Evolutionary conservation across 1,140 invertebrate species (phyloP).

Genomic region (Aphis craccivora): DNA sequence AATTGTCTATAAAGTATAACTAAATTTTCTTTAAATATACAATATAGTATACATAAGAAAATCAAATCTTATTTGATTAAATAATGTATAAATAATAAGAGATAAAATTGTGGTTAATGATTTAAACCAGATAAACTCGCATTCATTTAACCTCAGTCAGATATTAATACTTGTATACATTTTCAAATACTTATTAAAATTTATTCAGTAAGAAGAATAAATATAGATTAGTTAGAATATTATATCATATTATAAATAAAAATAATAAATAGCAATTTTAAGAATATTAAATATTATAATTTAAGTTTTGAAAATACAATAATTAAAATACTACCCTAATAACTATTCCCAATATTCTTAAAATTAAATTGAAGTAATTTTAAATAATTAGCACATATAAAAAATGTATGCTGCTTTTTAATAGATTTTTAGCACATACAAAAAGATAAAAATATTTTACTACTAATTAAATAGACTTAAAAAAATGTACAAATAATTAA

Average conservation of each 20-base stretch:
- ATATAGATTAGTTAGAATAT: not conserved
- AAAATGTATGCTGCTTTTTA: not conserved
- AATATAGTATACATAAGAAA: not conserved
- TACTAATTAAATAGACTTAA: not conserved
- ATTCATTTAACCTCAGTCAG: not conserved
- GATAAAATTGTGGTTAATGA: not conserved
- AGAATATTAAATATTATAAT: not conserved
- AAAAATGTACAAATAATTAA: slow-evolving; percentile 20
- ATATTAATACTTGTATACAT: not conserved
- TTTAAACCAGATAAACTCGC: not conserved
- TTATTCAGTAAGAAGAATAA: not conserved
- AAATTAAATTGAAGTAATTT: not conserved
- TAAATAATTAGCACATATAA: not conserved
- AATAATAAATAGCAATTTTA: not conserved
- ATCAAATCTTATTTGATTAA: no score
- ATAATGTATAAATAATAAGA: not conserved
- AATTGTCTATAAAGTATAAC: not conserved
- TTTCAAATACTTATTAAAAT: not conserved
- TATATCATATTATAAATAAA: not conserved
- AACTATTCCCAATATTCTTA: not conserved
- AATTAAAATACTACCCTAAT: not conserved
- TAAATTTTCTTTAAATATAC: not conserved
- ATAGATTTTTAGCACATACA: not conserved
- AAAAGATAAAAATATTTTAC: not conserved
- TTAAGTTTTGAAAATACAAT: not conserved